Conservation (phyloP, 2,113 vertebrate species). For the Noturus placidus region DNA sequence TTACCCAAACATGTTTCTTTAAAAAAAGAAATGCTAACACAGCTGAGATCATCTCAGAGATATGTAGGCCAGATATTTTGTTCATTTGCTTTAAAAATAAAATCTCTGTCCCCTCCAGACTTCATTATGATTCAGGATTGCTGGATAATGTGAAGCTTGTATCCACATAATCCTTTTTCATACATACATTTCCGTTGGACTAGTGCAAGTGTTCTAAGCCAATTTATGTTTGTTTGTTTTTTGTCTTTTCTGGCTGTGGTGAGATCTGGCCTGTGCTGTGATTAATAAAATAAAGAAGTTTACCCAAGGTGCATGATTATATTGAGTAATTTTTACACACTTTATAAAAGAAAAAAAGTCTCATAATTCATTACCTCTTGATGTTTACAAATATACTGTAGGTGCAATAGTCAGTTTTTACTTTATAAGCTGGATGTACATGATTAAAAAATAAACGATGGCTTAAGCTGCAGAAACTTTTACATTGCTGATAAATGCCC, state of each 20-base stretch:
- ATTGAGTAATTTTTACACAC: not conserved
- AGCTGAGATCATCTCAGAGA: conserved; percentile 29
- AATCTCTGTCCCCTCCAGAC: not conserved
- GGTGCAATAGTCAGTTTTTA: not conserved
- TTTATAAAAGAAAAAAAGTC: no score
- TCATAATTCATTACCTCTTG: no score
- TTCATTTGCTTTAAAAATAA: conserved; percentile 23
- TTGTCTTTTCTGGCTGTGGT: not conserved
- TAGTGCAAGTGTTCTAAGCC: not conserved
- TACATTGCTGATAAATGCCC: not conserved
- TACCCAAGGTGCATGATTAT: not conserved
- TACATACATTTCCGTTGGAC: not conserved
- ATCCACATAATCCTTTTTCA: not conserved
- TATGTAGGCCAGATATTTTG: conserved; percentile 27
- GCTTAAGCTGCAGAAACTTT: not conserved
- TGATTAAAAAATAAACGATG: no score
- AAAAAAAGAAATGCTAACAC: conserved; percentile 29
- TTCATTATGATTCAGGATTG: not conserved
- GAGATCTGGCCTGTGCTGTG: not conserved
- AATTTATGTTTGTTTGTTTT: no score
- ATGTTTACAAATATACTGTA: not conserved
- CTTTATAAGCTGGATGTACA: no score
- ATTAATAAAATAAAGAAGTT: not conserved
- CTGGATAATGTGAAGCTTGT: not conserved
- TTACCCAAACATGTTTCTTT: conserved; percentile 23